Evolutionary conservation across 2,797 vertebrate species (phyloP).

Genomic region (Scolopax rusticola): DNA sequence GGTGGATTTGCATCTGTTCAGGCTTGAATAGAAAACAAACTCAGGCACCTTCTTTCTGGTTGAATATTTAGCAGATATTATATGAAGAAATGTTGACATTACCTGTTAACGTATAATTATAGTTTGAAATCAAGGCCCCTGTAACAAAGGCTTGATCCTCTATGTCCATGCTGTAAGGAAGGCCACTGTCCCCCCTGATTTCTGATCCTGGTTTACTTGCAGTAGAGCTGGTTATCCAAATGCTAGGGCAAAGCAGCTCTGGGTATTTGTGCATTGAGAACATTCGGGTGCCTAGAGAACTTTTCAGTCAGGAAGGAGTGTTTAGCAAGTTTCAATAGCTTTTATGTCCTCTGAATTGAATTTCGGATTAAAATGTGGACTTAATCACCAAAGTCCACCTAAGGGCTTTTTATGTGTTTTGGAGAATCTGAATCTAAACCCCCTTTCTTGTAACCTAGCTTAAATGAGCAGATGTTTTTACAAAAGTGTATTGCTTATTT

Average conservation of each 20-base stretch:
- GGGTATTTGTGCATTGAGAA: neutral
- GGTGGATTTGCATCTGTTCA: neutral
- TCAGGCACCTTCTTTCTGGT: neutral
- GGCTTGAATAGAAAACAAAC: neutral
- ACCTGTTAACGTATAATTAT: neutral
- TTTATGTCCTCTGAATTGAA: neutral
- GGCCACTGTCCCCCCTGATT: neutral
- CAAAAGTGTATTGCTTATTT: neutral
- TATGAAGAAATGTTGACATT: neutral
- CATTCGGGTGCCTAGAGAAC: neutral
- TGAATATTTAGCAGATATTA: neutral
- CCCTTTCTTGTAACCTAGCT: neutral
- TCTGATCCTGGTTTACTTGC: neutral
- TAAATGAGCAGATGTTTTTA: neutral
- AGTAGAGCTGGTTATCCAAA: neutral
- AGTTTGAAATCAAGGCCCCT: neutral
- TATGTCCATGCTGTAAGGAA: neutral
- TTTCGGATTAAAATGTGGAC: neutral
- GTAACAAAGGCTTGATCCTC: neutral
- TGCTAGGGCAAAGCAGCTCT: neutral
- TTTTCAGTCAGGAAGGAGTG: neutral
- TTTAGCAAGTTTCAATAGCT: neutral
- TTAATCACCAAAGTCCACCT: neutral
- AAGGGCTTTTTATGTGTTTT: neutral
- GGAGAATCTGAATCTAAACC: neutral